These are phyloP conservation scores for Ophioninae sp. DNA, from an alignment of 2,888 invertebrate genomes.

Conservation along the genomic window DNA sequence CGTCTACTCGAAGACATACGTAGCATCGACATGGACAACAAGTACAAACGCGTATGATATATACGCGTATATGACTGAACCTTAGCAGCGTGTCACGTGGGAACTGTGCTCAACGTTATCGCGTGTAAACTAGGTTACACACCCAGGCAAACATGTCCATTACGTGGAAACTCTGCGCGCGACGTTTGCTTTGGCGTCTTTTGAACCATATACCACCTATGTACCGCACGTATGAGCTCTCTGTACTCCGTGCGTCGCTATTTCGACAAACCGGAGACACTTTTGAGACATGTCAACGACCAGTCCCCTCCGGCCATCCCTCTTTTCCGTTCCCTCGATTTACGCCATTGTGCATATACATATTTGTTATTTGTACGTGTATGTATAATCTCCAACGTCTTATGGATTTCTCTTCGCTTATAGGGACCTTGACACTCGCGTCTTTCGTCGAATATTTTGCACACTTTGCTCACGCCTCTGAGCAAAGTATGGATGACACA, in stretches of 20 bases:
- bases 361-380: slow-evolving; percentile 5
- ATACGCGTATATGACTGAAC: not conserved
- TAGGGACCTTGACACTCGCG: slow-evolving; percentile 29
- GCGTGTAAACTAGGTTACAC: slow-evolving; percentile 69
- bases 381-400: slow-evolving; percentile 14
- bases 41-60: slow-evolving; percentile 5
- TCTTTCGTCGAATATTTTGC: slow-evolving; percentile 51
- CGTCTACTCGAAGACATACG: not conserved
- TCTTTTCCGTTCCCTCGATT: not conserved
- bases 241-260: slow-evolving; percentile 13
- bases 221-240: slow-evolving; percentile 1
- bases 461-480: slow-evolving; percentile 40
- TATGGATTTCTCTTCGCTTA: slow-evolving; percentile 12
- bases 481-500: not conserved
- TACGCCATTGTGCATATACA: not conserved
- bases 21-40: slow-evolving; percentile 6
- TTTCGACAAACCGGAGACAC: slow-evolving; percentile 32
- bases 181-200: slow-evolving; percentile 63
- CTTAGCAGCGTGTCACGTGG: slow-evolving; percentile 53
- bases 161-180: slow-evolving; percentile 65
- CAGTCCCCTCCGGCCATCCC: not conserved
- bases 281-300: slow-evolving; percentile 29
- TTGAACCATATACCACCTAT: slow-evolving; percentile 47
- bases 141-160: slow-evolving; percentile 72
- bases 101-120: slow-evolving; percentile 68